Conservation (phyloP, 1,140 invertebrate genomes). For the Ectropis grisescens region DNA sequence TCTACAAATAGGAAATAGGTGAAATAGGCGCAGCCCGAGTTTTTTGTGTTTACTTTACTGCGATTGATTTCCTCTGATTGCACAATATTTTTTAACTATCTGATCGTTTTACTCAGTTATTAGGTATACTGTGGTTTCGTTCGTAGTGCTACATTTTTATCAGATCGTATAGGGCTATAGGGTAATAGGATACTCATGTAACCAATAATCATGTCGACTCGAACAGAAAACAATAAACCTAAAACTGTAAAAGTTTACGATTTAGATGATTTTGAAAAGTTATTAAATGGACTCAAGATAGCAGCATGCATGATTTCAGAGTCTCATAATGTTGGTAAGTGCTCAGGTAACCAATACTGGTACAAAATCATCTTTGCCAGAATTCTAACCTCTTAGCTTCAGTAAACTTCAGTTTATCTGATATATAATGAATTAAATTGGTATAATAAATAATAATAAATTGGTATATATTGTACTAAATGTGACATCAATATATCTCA, state of each 20-base stretch:
- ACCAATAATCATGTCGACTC: constrained; percentile 37
- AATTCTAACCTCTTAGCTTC: neutral
- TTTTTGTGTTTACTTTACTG: too few species aligned
- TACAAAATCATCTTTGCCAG: neutral
- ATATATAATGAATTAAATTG: neutral
- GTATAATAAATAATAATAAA: neutral
- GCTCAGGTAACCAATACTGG: neutral
- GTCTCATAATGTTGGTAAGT: constrained; percentile 60
- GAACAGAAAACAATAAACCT: constrained; percentile 35
- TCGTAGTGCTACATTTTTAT: too few species aligned
- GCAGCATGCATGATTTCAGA: constrained; percentile 74
- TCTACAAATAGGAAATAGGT: too few species aligned
- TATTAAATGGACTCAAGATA: constrained; percentile 72
- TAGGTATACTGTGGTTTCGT: too few species aligned
- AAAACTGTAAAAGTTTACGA: constrained; percentile 70
- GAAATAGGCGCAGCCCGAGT: too few species aligned
- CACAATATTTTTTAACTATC: too few species aligned
- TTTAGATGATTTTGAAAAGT: constrained; percentile 64
- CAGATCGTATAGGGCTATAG: too few species aligned
- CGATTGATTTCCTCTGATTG: too few species aligned
- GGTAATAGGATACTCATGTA: too few species aligned
- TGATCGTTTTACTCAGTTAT: too few species aligned
- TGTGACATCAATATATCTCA: neutral
- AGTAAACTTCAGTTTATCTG: neutral
- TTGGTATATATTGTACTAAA: constrained; percentile 3